phyloP scores from a whole-genome alignment of 2,888 invertebrate species.

The Acleris holmiana region DNA sequence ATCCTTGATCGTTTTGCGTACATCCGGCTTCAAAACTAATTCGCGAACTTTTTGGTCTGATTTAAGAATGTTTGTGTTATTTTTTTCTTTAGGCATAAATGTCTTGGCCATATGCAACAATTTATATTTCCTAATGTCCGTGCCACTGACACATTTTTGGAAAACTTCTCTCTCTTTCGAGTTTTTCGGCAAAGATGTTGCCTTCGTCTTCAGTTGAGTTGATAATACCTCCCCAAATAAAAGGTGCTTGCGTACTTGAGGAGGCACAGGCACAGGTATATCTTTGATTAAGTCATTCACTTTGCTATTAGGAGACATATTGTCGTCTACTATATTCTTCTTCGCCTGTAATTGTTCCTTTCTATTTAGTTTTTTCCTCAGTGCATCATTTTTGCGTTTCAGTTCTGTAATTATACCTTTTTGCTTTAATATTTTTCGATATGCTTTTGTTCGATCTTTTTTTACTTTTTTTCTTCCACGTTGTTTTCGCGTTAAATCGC shows the following conservation, averaged over 20 bases:
- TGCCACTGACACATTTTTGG: slow-evolving; percentile 34
- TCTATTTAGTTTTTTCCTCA: slow-evolving; percentile 21
- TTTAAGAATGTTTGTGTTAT: slow-evolving; percentile 27
- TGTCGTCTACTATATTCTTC: not conserved
- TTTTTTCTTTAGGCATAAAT: slow-evolving; percentile 24
- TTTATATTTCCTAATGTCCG: slow-evolving; percentile 3
- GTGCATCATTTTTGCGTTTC: slow-evolving; percentile 18
- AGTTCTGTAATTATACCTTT: slow-evolving; percentile 20
- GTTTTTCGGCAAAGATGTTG: slow-evolving; percentile 25
- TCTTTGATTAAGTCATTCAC: slow-evolving; percentile 26
- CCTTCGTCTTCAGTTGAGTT: slow-evolving; percentile 18
- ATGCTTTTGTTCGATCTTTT: slow-evolving; percentile 21
- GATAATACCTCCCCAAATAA: slow-evolving; percentile 26
- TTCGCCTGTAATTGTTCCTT: not conserved
- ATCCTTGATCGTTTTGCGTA: slow-evolving; percentile 16
- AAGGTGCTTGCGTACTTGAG: slow-evolving; percentile 31
- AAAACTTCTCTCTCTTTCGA: slow-evolving; percentile 38
- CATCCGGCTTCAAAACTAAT: slow-evolving; percentile 36
- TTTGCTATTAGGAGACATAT: slow-evolving; percentile 29
- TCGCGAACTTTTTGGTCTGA: slow-evolving; percentile 38
- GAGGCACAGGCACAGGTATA: slow-evolving; percentile 27
- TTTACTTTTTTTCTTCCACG: not conserved
- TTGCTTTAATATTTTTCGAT: slow-evolving; percentile 30
- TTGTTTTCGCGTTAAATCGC: not conserved
- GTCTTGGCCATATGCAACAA: slow-evolving; percentile 27